phyloP scores from a whole-genome alignment of 1,140 invertebrate species.

The Belonocnema kinseyi region DNA sequence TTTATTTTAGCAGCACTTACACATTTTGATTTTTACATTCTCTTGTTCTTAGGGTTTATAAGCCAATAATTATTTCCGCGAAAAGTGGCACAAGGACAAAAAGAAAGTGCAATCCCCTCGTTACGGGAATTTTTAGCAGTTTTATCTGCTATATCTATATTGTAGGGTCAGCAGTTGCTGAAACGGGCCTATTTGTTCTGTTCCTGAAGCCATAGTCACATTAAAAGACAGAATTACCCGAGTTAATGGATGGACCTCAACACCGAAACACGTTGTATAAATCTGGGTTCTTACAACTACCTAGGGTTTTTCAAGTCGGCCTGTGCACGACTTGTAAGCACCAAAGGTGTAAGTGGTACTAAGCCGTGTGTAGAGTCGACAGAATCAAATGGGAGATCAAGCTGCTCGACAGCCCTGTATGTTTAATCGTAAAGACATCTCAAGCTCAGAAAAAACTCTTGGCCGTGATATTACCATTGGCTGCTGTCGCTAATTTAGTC shows the following conservation, averaged over 20 bases:
- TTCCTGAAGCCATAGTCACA: conserved; percentile 90
- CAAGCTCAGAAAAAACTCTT: too few species aligned
- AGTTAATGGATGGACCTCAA: conserved; percentile 72
- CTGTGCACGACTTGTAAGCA: too few species aligned
- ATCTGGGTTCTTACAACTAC: conserved; percentile 96
- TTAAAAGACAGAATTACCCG: conserved; percentile 89
- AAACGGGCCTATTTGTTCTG: conserved; percentile 94
- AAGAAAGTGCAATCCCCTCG: conserved; percentile 87
- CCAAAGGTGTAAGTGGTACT: too few species aligned
- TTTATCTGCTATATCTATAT: conserved; percentile 96
- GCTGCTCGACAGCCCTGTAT: too few species aligned
- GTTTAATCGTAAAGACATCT: too few species aligned
- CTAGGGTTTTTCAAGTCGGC: conserved; percentile 89
- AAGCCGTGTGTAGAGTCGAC: too few species aligned
- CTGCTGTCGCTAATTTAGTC: too few species aligned
- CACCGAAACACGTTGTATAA: conserved; percentile 85
- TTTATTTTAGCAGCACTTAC: conserved; percentile 89
- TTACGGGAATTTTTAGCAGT: conserved; percentile 94
- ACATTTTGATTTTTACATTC: conserved; percentile 91
- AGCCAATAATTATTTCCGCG: conserved; percentile 88
- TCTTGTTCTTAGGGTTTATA: conserved; percentile 90
- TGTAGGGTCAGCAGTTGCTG: conserved; percentile 94
- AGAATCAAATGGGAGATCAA: too few species aligned
- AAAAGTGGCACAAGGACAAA: conserved; percentile 85
- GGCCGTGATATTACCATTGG: too few species aligned